Percentiles rank a stretch among this genome's conserved stretches.
phyloP scores from a whole-genome alignment of 2,797 vertebrate species.

The Thripadectes ignobilis region DNA sequence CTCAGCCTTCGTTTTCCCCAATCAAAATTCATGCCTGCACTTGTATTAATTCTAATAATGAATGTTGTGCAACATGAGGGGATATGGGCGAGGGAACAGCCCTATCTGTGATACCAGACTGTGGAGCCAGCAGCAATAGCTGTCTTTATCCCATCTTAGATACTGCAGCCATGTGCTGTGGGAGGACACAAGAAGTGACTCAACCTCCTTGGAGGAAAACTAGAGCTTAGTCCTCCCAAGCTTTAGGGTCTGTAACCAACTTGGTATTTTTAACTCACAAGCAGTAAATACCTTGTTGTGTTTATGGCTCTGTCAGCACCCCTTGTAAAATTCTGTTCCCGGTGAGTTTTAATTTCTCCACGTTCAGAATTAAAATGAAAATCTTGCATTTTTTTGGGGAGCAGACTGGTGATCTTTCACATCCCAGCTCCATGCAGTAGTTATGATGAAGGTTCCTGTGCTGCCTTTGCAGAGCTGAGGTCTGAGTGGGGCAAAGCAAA shows the following conservation, averaged over 20 bases:
- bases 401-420: background rate
- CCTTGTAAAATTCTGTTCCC: background rate
- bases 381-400: background rate
- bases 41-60: background rate
- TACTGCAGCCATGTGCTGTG: background rate
- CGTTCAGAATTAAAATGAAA: background rate
- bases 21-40: background rate
- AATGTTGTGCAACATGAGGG: background rate
- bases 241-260: background rate
- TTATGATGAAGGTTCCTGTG: accelerated
- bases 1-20: background rate
- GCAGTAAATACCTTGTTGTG: background rate
- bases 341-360: background rate
- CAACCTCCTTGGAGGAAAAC: background rate
- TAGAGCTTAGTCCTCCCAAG: background rate
- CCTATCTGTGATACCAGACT: background rate
- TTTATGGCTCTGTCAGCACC: background rate
- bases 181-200: background rate
- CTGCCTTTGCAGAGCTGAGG: background rate
- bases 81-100: background rate
- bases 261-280: background rate
- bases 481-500: background rate
- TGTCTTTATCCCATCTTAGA: background rate
- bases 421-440: background rate
- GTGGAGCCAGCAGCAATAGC: background rate